Evolutionary conservation across 2,797 vertebrate species (phyloP).

Genomic region (Xerus rutilus): DNA sequence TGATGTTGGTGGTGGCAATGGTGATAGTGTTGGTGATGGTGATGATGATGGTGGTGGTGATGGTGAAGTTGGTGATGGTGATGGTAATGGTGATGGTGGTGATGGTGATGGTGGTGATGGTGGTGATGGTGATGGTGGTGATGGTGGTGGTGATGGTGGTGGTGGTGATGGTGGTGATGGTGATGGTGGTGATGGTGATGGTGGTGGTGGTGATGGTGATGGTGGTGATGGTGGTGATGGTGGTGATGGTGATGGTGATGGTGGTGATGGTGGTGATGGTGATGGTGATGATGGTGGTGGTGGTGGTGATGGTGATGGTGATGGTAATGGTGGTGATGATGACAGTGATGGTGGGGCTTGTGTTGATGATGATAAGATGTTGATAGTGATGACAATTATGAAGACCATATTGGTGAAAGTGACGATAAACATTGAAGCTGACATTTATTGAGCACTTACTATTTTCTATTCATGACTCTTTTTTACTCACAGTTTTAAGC

Average conservation of each 20-base stretch:
- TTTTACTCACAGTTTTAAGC: neutral
- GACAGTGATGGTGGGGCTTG: rapidly evolving
- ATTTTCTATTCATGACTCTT: no score
- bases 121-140: rapidly evolving
- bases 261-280: rapidly evolving
- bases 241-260: neutral
- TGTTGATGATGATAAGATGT: rapidly evolving
- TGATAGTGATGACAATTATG: no score
- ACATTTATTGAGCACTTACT: neutral
- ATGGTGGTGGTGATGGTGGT: rapidly evolving
- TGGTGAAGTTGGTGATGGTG: rapidly evolving
- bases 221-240: neutral
- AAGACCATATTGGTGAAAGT: no score
- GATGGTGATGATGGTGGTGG: rapidly evolving
- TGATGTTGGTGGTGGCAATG: rapidly evolving
- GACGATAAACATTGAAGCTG: no score
- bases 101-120: rapidly evolving
- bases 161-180: rapidly evolving
- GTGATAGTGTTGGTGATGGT: rapidly evolving
- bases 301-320: rapidly evolving
- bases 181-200: neutral
- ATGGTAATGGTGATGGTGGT: rapidly evolving
- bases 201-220: neutral
- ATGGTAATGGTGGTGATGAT: rapidly evolving
- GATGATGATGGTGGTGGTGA: rapidly evolving